A percentile compares a stretch with the other conserved stretches of the same genome.
Evolutionary conservation across 2,113 vertebrate species (phyloP).

Genomic region (Bambusicola thoracicus): DNA sequence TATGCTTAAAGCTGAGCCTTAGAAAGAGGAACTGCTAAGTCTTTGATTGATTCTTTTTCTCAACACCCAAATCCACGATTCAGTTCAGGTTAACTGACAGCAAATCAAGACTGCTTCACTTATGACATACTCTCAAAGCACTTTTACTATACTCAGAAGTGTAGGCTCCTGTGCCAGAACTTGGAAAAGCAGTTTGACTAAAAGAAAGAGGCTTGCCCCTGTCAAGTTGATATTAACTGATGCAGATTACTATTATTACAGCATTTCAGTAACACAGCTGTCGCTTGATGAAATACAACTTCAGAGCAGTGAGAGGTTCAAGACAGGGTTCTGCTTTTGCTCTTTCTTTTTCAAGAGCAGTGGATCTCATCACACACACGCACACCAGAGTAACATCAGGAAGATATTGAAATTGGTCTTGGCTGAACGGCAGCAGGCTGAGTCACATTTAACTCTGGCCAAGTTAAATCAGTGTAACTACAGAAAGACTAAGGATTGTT

Average conservation of each 20-base stretch:
- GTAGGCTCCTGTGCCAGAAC: background rate
- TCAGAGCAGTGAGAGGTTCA: background rate
- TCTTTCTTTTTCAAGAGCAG: background rate
- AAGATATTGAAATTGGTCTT: slow-evolving; percentile 20
- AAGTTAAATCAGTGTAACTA: slow-evolving; percentile 2
- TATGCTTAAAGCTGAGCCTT: background rate
- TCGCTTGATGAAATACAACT: background rate
- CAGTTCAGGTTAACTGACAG: background rate
- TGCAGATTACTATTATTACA: background rate
- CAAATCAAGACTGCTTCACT: background rate
- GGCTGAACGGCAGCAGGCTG: slow-evolving; percentile 9
- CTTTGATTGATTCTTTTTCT: background rate
- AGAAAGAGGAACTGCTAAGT: background rate
- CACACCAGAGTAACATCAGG: background rate
- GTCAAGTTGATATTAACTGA: background rate
- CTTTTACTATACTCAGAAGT: background rate
- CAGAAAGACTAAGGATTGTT: background rate
- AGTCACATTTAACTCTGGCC: slow-evolving; percentile 21
- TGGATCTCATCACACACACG: background rate
- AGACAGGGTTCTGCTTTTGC: background rate
- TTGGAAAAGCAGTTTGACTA: background rate
- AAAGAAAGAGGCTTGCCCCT: background rate
- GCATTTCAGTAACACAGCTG: background rate
- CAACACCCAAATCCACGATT: background rate
- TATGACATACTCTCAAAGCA: background rate